Evolutionary conservation across 2,888 invertebrate genomes (phyloP), one percentile per base, ranked within the genome.

Genomic region (Odontomyia ornata): DNA sequence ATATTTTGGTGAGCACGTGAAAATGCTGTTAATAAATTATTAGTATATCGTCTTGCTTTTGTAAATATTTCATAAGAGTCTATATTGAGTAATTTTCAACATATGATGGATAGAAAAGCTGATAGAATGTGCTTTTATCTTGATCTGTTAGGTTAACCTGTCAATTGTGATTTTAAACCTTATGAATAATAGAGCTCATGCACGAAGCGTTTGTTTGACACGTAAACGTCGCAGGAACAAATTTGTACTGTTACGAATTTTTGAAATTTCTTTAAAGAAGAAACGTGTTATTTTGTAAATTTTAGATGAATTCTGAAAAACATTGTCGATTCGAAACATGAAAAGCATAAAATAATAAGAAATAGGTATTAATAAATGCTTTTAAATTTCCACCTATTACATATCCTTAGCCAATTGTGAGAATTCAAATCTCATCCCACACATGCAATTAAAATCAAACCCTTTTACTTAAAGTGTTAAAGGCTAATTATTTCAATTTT

Each of bases 11-110:
- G 23, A 60, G 25, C 11, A 60, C 18, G 57, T 60, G 57, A 25
- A 60, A 60, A 25, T 25, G 57, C 13, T 25, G 4, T 52, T 52
- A 52, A 52, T 60, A 60, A 60, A 60, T 21, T 60, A 60, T 60
- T 23, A 60, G 57, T 13, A n/a, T n/a, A 23, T 25, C 25, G 25
- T 60, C 11, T 60, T 60, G 23, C 18, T 60, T 21, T 60, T 60
- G 23, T 18, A 23, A 25, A 60, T 60, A 23, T 60, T 21, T 60
- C 11, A 5, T n/a, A 4, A 5, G 11, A 13, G 18, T 15, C 7
- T 52, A 25, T 13, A 60, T 60, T 60, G 25, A 60, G 25, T 25
- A 25, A 60, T 23, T 9, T 25, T 60, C 4, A 11, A 60, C 18
- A 13, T 52, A 11, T 60, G 57, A 25, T 25, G 25, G 57, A 60